Evolutionary conservation across 2,797 vertebrate genomes (phyloP), one percentile per base, ranked within the genome.

Genomic region (Poeciliopsis infans): DNA sequence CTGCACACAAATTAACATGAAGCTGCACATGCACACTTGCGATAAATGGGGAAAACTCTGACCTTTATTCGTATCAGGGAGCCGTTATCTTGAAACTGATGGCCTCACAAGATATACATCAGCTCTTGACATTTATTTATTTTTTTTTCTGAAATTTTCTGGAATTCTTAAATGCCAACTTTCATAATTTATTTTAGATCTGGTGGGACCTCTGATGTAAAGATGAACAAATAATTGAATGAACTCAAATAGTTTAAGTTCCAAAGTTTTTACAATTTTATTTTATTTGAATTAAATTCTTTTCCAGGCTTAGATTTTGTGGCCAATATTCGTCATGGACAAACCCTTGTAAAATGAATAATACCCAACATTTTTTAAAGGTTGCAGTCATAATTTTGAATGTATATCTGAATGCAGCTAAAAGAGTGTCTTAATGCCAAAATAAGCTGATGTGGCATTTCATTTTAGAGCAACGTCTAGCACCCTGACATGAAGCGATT

Each of bases 51-150:
- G 75, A 70, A 39, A 28, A 51, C 31, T 74, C 72, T 92, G 91
- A 95, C 92, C 94, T 91, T 83, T 89, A 88, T 51, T 88, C 91
- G 93, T 95, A 95, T 95, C 92, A 77, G 89, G 20, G 71, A 89
- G 77, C 90, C 85, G 87, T 92, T 83, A 86, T 69, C 49, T 82
- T 49, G 79, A 87, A 79, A 76, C 85, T 79, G 92, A 94, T 92
- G 31, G 77, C 68, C 80, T 72, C 83, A n/a, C 57, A 31, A 91
- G 91, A 94, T 91, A 92, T 39, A 72, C 84, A 90, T 86, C 83
- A 83, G 51, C 80, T 64, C 72, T 75, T 76, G 81, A 85, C 86
- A 73, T 87, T 91, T 86, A 23, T 18, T 11, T 90, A 86, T 11
- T 39, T 5, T 53, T 8, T 3, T 85, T 61, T 66, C 78, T 88